Base-by-base conservation (phyloP, 2,888 invertebrate genomes). In the Mesoligia furuncula region DNA sequence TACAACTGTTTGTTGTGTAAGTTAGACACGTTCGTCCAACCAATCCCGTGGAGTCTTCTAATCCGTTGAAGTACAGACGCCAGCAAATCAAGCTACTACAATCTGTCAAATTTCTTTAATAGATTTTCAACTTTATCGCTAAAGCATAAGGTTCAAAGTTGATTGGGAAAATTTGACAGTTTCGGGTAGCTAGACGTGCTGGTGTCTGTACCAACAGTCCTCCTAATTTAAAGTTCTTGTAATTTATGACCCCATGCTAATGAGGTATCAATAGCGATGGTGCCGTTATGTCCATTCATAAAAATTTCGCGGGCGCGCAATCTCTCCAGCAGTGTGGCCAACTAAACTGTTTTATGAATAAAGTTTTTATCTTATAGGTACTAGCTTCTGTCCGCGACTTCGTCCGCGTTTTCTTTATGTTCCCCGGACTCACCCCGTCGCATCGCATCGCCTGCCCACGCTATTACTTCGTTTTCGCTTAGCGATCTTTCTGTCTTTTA, bases 221-320 rank as follows among this genome's bases (percentile, higher is more conserved):
- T 88, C 82, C 83, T 79, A 90, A 90, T 88, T 83, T 84, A 87
- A 86, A 86, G 76, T 86, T 88, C 83, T 77, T 77, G 83, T 92
- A 90, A 94, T 95, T 94, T 95, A 95, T 93, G 92, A 87, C 83
- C 85, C 84, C 90, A 94, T 93, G 93, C 92, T 95, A 95, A 95
- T 95, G 92, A 94, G 92, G 89, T 91, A 93, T 94, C 93, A 90
- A 93, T 92, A 91, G 91, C 90, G 83, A 89, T 89, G 83, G 90
- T 92, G 87, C 95, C 94, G 95, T 94, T 95, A 95, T 88, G 83
- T 91, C 91, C 93, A 95, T 94, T 94, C 93, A 94, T 94, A 94
- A 93, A 93, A 92, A 89, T 90, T 90, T 89, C 82, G 87, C 86
- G 81, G 87, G 54, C 82, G 77, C 72, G 72, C 83, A 88, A 83